Percentiles rank a stretch among this genome's conserved stretches.
These are phyloP conservation scores for Pteria penguin DNA, from an alignment of 2,888 invertebrate genomes.

Conservation along the genomic window DNA sequence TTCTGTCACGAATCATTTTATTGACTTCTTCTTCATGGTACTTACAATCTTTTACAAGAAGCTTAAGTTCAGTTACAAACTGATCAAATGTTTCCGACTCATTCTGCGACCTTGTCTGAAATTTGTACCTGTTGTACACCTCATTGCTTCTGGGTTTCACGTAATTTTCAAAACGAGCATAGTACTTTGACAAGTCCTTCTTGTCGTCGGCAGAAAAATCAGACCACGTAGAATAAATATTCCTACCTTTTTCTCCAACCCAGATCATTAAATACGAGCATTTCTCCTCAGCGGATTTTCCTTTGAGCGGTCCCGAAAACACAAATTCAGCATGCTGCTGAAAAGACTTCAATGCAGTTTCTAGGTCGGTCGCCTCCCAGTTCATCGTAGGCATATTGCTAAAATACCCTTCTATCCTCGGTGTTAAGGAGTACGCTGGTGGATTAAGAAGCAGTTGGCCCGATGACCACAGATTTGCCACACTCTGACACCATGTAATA, in stretches of 20 bases:
- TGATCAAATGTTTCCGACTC: slow-evolving; percentile 42
- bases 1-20: slow-evolving; percentile 47
- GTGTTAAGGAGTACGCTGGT: no score
- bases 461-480: no score
- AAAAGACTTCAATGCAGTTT: no score
- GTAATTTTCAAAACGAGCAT: slow-evolving; percentile 41
- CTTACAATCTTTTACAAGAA: slow-evolving; percentile 44
- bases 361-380: no score
- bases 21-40: slow-evolving; percentile 40
- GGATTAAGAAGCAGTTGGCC: no score
- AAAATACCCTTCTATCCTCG: no score
- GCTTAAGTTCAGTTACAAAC: slow-evolving; percentile 46
- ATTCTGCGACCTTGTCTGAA: slow-evolving; percentile 40
- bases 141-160: slow-evolving; percentile 41
- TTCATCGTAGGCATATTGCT: no score
- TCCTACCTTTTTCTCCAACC: background rate
- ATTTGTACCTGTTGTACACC: slow-evolving; percentile 43
- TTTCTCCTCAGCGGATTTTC: background rate
- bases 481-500: no score
- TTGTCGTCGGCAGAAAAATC: background rate
- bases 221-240: background rate
- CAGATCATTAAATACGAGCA: background rate
- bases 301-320: slow-evolving; percentile 6
- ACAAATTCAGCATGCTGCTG: no score
- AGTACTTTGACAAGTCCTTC: no score